Base-by-base conservation (phyloP, 2,888 invertebrate species). In the Hemaris fuciformis region DNA sequence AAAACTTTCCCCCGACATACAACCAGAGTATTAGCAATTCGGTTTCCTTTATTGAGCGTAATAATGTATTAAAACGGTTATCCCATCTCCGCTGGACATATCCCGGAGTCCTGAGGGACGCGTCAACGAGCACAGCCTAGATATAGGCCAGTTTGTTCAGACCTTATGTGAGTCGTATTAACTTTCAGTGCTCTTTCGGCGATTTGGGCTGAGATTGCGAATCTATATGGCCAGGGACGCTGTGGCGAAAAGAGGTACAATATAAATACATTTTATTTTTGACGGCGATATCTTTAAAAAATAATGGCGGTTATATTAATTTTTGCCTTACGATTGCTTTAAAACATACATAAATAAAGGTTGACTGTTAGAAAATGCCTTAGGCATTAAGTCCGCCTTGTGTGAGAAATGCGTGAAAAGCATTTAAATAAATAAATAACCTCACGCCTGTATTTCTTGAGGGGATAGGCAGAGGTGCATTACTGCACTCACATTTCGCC, bases 171-270 rank as follows among this genome's bases (percentile, higher is more conserved):
- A 53, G 31, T 27, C 53, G 53, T 53, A 53, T 53, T 53, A 53
- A 53, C 18, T 53, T 53, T 53, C 53, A 53, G 53, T 53, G 18
- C 31, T 53, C 18, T 31, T 18, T 53, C 18, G 31, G 53, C 31
- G 53, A 53, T 53, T 48, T 48, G 48, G 15, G 15, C 15, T 8
- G 53, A 53, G 31, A 53, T 53, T 31, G 27, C 27, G 27, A 53
- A 53, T 31, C 53, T 27, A 53, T 53, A 18, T 25, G 48, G 53
- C 53, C 53, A 53, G 53, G 53, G 15, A 15, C 38, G 38, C 38
- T n/a, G n/a, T 23, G 13, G n/a, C 4, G 7, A 4, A n/a, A n/a
- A 18, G 53, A 10, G 15, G 7, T 15, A 15, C 25, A 48, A 38
- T 38, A 38, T 10, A 38, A 38, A 38, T 13, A 38, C 38, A 38